Percentiles rank a stretch among this genome's conserved stretches.
Conservation (phyloP, 2,113 vertebrate genomes). For the Clarias batrachus region DNA sequence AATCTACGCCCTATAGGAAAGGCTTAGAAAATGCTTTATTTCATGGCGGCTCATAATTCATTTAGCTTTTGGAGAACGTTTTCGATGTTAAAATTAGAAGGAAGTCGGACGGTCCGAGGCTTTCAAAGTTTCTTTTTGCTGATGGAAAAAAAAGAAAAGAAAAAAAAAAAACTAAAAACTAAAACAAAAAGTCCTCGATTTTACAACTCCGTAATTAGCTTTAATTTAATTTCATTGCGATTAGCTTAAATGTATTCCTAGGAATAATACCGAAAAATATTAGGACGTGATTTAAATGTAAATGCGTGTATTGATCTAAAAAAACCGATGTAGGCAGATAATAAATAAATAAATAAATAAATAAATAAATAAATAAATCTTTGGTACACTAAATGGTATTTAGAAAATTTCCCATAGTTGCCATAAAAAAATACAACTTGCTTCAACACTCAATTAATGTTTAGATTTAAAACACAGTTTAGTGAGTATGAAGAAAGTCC, state of each 20-base stretch:
- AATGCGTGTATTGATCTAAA: neutral
- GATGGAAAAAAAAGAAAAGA: neutral
- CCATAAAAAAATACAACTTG: neutral
- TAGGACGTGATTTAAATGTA: neutral
- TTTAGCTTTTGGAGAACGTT: constrained; percentile 19
- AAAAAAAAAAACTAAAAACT: constrained; percentile 11
- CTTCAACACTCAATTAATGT: neutral
- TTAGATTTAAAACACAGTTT: neutral
- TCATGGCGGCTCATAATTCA: neutral
- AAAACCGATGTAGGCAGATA: neutral
- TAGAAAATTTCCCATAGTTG: neutral
- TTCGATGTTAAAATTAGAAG: constrained; percentile 14
- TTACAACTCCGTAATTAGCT: constrained; percentile 26
- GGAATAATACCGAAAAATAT: neutral
- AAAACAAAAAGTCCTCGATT: constrained; percentile 22
- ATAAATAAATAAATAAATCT: neutral
- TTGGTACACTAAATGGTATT: neutral
- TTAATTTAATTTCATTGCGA: neutral
- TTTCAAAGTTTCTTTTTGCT: neutral
- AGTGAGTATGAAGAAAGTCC: neutral
- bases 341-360: neutral
- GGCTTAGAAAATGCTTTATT: neutral
- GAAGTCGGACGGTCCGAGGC: constrained; percentile 39
- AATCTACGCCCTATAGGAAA: neutral
- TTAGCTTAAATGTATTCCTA: neutral